phyloP scores from a whole-genome alignment of 2,113 vertebrate genomes.

The Neogobius melanostomus region DNA sequence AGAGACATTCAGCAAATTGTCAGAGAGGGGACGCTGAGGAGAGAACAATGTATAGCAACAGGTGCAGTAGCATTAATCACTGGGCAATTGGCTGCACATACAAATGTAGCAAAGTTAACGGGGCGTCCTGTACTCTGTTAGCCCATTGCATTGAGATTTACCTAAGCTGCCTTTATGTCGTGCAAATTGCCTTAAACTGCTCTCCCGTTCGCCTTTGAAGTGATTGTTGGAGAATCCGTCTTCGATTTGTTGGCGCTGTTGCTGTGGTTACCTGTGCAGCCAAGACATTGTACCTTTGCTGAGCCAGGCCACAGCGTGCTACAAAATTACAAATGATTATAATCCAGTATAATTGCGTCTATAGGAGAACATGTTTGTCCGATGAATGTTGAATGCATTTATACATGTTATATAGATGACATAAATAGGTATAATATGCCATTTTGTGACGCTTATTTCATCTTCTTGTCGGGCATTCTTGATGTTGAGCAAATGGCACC shows the following conservation, averaged over 20 bases:
- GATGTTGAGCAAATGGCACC: conserved; percentile 30
- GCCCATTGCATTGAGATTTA: neutral
- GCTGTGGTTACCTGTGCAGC: conserved; percentile 31
- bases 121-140: neutral
- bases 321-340: conserved; percentile 34
- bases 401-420: neutral
- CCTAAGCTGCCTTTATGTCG: neutral
- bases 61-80: too few species aligned
- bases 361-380: conserved; percentile 10
- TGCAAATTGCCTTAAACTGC: conserved; percentile 4
- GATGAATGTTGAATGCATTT: conserved; percentile 22
- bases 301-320: conserved; percentile 28
- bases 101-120: neutral
- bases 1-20: too few species aligned
- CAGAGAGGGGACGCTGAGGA: too few species aligned
- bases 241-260: conserved; percentile 22
- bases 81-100: too few species aligned
- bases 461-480: conserved; percentile 34
- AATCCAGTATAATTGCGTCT: conserved; percentile 42
- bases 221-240: conserved; percentile 13
- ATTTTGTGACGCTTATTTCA: conserved; percentile 23
- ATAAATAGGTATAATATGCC: neutral
- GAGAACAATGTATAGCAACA: too few species aligned
- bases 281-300: conserved; percentile 30
- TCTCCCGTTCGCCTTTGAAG: neutral